Conservation (phyloP, 2,113 vertebrate genomes). For the Aythya baeri region DNA sequence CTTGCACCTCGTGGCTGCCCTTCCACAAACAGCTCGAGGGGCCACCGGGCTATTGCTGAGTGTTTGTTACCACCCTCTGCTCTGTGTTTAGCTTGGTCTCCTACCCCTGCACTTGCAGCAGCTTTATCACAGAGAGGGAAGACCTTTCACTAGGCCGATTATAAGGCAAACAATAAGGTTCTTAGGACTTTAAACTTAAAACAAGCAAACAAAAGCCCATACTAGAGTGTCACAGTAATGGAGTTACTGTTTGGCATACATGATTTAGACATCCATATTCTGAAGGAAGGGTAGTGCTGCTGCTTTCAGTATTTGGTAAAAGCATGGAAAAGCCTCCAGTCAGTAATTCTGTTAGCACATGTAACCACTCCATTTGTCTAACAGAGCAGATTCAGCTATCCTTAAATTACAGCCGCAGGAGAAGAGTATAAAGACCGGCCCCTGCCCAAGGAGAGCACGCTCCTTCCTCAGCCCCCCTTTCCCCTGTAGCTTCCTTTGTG, state of each 20-base stretch:
- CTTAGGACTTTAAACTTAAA: not conserved
- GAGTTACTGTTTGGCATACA: not conserved
- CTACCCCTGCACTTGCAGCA: not conserved
- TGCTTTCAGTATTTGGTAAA: not conserved
- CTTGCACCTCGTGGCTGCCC: not conserved
- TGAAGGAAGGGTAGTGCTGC: not conserved
- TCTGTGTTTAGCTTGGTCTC: not conserved
- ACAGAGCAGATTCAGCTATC: not conserved
- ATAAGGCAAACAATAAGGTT: not conserved
- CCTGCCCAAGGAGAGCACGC: not conserved
- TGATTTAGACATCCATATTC: not conserved
- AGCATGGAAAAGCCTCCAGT: not conserved
- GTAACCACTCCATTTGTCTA: not conserved
- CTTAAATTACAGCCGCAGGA: not conserved
- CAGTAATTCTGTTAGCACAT: not conserved
- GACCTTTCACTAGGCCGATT: not conserved
- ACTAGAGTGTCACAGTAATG: not conserved
- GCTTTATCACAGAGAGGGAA: not conserved
- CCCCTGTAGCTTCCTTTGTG: not conserved
- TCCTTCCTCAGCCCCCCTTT: not conserved
- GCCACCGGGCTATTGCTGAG: accelerated
- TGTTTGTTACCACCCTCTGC: not conserved
- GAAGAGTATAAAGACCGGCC: not conserved
- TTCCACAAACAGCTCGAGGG: not conserved
- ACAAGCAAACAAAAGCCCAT: no score